A percentile compares a stretch with the other conserved stretches of the same genome.
Conservation (phyloP, 2,113 vertebrate species). For the Bubo bubo region DNA sequence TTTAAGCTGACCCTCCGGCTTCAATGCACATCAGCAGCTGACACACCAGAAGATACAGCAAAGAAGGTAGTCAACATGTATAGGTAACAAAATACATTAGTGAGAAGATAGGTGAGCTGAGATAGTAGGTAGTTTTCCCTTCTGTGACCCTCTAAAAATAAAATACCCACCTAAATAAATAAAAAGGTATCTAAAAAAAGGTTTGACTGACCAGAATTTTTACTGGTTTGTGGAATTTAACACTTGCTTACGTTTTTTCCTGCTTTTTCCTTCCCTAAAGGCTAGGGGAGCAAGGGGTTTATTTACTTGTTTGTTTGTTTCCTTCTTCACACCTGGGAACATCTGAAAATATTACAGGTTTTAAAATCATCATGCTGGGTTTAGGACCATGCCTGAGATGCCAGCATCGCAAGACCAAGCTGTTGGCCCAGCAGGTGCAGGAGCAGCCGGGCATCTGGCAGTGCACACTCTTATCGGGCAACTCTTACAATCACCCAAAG, state of each 20-base stretch:
- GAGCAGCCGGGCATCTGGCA: neutral
- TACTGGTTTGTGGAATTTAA: neutral
- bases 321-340: neutral
- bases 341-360: neutral
- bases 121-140: neutral
- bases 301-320: neutral
- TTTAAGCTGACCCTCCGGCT: neutral
- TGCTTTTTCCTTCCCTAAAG: neutral
- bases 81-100: neutral
- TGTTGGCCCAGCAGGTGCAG: neutral
- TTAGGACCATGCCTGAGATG: neutral
- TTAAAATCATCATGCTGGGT: neutral
- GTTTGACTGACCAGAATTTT: neutral
- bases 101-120: neutral
- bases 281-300: neutral
- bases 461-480: rapidly evolving
- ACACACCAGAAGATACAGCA: neutral
- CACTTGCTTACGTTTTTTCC: neutral
- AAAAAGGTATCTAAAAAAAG: neutral
- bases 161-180: neutral
- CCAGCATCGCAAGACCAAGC: neutral
- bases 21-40: neutral
- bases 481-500: rapidly evolving
- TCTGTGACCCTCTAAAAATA: neutral
- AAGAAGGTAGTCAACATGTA: neutral